Conservation (phyloP, 2,113 vertebrate genomes). For the Dromaius novaehollandiae region DNA sequence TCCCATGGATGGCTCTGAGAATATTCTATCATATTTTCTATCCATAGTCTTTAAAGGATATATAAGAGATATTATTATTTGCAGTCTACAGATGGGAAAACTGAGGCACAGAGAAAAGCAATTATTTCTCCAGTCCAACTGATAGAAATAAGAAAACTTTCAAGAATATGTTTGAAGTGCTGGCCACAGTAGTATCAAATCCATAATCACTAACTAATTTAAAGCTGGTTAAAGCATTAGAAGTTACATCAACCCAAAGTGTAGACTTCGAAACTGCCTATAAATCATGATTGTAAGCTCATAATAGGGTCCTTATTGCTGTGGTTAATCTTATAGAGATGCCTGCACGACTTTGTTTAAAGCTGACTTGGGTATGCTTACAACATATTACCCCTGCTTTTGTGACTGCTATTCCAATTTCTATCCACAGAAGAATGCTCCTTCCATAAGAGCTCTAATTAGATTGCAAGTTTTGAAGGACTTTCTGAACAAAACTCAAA, state of each 20-base stretch:
- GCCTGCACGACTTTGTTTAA: not conserved
- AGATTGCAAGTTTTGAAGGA: slow-evolving; percentile 47
- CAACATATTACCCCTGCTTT: slow-evolving; percentile 29
- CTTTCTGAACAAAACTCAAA: slow-evolving; percentile 44
- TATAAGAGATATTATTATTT: not conserved
- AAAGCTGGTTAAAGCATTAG: not conserved
- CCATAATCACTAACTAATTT: not conserved
- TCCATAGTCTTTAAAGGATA: not conserved
- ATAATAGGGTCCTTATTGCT: not conserved
- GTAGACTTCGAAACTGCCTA: not conserved
- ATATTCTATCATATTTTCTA: not conserved
- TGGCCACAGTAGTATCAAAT: not conserved
- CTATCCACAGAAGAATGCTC: slow-evolving; percentile 7
- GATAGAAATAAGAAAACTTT: not conserved
- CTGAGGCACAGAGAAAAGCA: not conserved
- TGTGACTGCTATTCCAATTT: slow-evolving; percentile 47
- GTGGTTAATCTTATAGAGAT: not conserved
- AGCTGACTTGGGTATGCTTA: slow-evolving; percentile 16
- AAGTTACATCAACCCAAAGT: not conserved
- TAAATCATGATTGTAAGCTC: not conserved
- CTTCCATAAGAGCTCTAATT: slow-evolving; percentile 32
- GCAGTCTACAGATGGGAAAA: not conserved
- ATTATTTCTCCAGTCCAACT: not conserved
- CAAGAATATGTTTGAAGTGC: not conserved
- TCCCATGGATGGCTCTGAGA: not conserved